Evolutionary conservation across 2,888 invertebrate genomes (phyloP).

Genomic region (Eremobia ochroleuca): DNA sequence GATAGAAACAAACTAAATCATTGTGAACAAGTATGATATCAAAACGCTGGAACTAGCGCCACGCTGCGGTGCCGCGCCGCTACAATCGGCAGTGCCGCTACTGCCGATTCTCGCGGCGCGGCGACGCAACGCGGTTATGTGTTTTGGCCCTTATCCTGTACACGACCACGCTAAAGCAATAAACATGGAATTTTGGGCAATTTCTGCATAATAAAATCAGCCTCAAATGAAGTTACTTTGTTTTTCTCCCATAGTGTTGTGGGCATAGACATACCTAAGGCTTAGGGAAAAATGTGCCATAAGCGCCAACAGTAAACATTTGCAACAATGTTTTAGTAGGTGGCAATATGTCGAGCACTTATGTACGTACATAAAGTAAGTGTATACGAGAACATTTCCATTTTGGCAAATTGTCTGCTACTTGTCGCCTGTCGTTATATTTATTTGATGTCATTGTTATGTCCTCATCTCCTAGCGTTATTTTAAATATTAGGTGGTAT

Average conservation of each 20-base stretch:
- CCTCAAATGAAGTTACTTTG: constrained; percentile 11
- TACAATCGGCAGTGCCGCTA: too few species aligned
- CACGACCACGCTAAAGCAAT: not conserved
- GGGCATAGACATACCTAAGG: too few species aligned
- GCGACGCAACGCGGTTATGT: too few species aligned
- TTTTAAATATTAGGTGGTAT: constrained; percentile 52
- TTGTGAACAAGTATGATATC: too few species aligned
- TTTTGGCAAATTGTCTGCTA: constrained; percentile 55
- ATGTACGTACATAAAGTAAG: constrained; percentile 22
- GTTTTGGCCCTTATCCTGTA: too few species aligned
- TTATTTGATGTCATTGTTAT: constrained; percentile 58
- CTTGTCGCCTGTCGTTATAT: constrained; percentile 55
- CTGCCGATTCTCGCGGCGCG: too few species aligned
- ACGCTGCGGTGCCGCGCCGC: too few species aligned
- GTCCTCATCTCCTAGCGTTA: constrained; percentile 36
- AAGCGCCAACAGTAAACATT: constrained; percentile 25
- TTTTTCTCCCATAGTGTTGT: not conserved
- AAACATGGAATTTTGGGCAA: not conserved
- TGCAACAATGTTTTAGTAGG: constrained; percentile 38
- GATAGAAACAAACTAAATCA: too few species aligned
- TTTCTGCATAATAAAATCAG: not conserved
- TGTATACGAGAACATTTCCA: constrained; percentile 48
- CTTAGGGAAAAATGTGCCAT: not conserved
- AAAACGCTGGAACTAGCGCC: too few species aligned
- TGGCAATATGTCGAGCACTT: constrained; percentile 31